These are phyloP conservation scores for Miniopterus natalensis DNA, from an alignment of 2,113 vertebrate species.

Conservation along the genomic window DNA sequence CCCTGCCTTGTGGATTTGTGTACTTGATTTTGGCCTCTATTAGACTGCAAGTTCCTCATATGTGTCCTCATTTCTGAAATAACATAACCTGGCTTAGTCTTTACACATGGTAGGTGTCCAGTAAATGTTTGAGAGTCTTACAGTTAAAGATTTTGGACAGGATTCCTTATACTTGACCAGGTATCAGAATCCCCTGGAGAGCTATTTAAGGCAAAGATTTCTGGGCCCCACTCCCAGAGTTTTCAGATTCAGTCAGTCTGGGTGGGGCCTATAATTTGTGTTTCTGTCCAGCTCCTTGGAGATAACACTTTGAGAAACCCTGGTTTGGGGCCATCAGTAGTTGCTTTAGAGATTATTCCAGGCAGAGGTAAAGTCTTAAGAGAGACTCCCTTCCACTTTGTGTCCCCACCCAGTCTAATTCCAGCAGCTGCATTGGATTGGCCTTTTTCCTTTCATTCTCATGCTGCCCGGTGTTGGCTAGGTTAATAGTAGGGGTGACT, in stretches of 20 bases:
- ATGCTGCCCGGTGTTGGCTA: background rate
- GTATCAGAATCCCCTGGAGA: background rate
- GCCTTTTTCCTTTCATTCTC: slow-evolving; percentile 41
- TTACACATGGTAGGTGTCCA: background rate
- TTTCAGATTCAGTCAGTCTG: slow-evolving; percentile 51
- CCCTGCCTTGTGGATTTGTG: background rate
- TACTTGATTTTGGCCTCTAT: background rate
- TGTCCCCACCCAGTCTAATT: background rate
- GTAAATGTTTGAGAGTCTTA: background rate
- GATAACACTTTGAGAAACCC: slow-evolving; percentile 9
- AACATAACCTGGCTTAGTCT: background rate
- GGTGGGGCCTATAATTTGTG: background rate
- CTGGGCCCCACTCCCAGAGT: background rate
- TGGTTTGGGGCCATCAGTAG: background rate
- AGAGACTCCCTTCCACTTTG: background rate
- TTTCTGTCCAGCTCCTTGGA: background rate
- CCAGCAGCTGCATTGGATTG: background rate
- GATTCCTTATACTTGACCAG: background rate
- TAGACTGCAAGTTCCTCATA: background rate
- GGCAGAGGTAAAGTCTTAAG: background rate
- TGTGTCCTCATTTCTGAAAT: slow-evolving; percentile 31
- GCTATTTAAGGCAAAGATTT: background rate
- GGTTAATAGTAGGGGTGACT: background rate
- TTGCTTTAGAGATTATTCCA: slow-evolving; percentile 24
- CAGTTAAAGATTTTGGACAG: background rate